Base-by-base conservation (phyloP, 1,140 invertebrate genomes). In the Sarcophaga bullata region DNA sequence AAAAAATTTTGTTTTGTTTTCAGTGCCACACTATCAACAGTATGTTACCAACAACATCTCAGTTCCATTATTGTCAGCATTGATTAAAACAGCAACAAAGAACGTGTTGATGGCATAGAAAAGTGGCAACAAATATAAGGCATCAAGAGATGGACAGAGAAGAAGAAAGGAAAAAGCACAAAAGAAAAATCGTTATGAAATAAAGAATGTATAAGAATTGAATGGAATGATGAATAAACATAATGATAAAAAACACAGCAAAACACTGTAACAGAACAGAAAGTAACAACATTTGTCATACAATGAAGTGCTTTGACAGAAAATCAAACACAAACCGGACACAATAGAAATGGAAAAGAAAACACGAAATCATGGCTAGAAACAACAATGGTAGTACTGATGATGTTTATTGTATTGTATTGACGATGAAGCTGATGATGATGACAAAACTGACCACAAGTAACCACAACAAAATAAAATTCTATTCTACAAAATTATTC, bases 41-140 rank as follows among this genome's bases (percentile, higher is more conserved):
- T 19, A 52, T 50, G n/a, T n/a, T n/a, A 78, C 48, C 47, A 68
- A 25, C n/a, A 68, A 76, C 46, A 78, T 76, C 73, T 52, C 17
- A 78, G n/a, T 13, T n/a, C n/a, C n/a, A 78, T 78, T 78, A n/a
- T 78, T 17, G 25, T 78, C 75, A 78, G 13, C 75, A 78, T 78
- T 78, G 75, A 78, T 78, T 78, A 78, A 78, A 68, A 78, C 48
- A 78, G 48, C n/a, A 78, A 78, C 75, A 78, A 78, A 78, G 75
- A 25, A 78, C 75, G 49, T 78, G 75, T 52, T 78, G 75, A 78
- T 78, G 75, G 75, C 19, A 78, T 50, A 48, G 17, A 78, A 19
- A 25, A 68, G 17, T 68, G 8, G 1, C 25, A 37, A 37, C 25
- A 37, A 37, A 37, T 37, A 37, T 37, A 37, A 37, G 25, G 1